A percentile compares a stretch with the other conserved stretches of the same genome.
Evolutionary conservation across 2,113 vertebrate genomes (phyloP).

Genomic region (Sceloporus undulatus): DNA sequence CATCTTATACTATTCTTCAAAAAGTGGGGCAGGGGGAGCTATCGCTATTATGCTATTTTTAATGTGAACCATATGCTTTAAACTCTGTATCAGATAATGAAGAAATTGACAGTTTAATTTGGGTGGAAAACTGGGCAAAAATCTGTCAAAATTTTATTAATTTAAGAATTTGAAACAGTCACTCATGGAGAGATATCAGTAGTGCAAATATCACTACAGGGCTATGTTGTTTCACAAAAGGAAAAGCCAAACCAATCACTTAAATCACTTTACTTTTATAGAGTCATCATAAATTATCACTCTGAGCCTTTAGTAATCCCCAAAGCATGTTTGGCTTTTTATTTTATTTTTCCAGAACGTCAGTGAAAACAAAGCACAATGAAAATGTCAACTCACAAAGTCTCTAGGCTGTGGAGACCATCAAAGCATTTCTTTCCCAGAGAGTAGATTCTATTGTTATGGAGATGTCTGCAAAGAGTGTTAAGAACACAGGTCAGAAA

Average conservation of each 20-base stretch:
- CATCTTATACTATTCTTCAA: neutral
- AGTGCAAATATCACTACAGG: conserved; percentile 40
- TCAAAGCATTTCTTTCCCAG: conserved; percentile 90
- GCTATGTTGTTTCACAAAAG: conserved; percentile 48
- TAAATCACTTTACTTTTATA: conserved; percentile 51
- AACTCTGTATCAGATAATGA: neutral
- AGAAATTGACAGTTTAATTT: conserved; percentile 33
- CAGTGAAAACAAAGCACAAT: conserved; percentile 73
- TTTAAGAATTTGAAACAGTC: neutral
- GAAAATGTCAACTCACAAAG: conserved; percentile 89
- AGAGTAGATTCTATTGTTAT: conserved; percentile 89
- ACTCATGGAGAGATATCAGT: neutral
- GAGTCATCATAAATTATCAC: conserved; percentile 64
- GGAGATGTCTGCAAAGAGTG: conserved; percentile 86
- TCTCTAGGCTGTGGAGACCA: conserved; percentile 89
- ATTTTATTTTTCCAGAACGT: conserved; percentile 77
- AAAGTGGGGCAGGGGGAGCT: neutral
- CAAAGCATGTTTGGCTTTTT: conserved; percentile 69
- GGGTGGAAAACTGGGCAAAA: neutral
- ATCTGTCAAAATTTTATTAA: conserved; percentile 14
- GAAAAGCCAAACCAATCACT: conserved; percentile 48
- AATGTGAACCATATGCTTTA: neutral
- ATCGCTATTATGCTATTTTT: neutral
- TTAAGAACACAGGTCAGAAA: conserved; percentile 73
- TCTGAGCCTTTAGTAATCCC: conserved; percentile 68